phyloP scores from a whole-genome alignment of 2,113 vertebrate genomes.

The Pelmatolapia mariae region DNA sequence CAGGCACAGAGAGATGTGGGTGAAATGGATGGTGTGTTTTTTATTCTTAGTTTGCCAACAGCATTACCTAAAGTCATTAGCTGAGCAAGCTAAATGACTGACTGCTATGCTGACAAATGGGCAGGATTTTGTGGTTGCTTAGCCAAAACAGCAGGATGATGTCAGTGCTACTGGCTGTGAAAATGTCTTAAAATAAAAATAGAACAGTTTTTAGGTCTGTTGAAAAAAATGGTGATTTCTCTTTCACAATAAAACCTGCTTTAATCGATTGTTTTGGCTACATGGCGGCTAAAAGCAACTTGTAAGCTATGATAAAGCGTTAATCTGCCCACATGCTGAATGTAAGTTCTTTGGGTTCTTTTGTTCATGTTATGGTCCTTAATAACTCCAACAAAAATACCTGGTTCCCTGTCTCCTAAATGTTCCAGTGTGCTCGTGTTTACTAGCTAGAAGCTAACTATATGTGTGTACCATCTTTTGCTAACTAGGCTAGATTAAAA shows the following conservation, averaged over 20 bases:
- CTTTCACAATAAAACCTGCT: not conserved
- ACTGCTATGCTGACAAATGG: slow-evolving; percentile 13
- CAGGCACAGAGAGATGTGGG: not conserved
- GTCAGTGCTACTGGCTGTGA: slow-evolving; percentile 7
- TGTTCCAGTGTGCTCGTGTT: not conserved
- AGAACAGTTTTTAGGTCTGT: not conserved
- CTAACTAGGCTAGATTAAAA: not conserved
- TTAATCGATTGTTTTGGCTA: not conserved
- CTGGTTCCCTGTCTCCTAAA: not conserved
- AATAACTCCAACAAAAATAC: not conserved
- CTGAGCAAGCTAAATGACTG: not conserved
- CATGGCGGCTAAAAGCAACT: not conserved
- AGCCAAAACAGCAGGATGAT: not conserved
- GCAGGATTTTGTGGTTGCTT: not conserved
- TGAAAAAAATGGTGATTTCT: not conserved
- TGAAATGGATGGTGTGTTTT: not conserved
- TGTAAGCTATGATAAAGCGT: not conserved
- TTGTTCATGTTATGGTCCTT: no score
- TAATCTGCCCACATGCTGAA: not conserved
- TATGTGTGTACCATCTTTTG: not conserved
- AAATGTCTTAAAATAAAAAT: not conserved
- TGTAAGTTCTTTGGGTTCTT: not conserved
- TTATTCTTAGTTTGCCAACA: slow-evolving; percentile 1
- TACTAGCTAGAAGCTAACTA: not conserved
- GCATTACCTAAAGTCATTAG: slow-evolving; percentile 15